phyloP scores from a whole-genome alignment of 1,140 invertebrate genomes.

The Diorhabda sublineata region DNA sequence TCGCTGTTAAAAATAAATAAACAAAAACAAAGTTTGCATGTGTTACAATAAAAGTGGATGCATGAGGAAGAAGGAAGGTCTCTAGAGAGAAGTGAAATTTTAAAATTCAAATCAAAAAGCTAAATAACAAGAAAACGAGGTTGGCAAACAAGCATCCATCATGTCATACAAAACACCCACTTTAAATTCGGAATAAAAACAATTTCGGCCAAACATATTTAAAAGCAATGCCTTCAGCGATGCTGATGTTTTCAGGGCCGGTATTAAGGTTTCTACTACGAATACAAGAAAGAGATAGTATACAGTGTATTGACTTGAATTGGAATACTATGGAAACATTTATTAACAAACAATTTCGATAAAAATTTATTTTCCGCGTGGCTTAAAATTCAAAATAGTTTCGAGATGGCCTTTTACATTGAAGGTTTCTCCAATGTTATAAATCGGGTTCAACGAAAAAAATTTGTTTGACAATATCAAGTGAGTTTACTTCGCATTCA shows the following conservation, averaged over 20 bases:
- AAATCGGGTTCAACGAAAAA: too few species aligned
- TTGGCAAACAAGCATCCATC: conserved; percentile 40
- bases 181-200: conserved; percentile 46
- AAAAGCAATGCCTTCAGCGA: conserved; percentile 41
- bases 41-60: not conserved
- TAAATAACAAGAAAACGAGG: conserved; percentile 41
- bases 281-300: too few species aligned
- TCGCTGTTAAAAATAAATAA: conserved; percentile 5
- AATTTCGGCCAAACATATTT: conserved; percentile 45
- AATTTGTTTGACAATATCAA: too few species aligned
- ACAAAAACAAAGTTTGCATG: conserved; percentile 4
- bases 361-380: too few species aligned
- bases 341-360: too few species aligned
- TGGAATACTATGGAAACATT: too few species aligned
- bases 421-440: too few species aligned
- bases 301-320: too few species aligned
- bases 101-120: conserved; percentile 40
- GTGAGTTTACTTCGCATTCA: too few species aligned
- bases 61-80: not conserved
- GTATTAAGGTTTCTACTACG: not conserved
- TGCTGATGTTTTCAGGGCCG: conserved; percentile 23
- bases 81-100: conserved; percentile 27
- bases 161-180: conserved; percentile 42
- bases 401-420: too few species aligned
- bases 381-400: too few species aligned